Percentiles rank a stretch among this genome's conserved stretches.
These are phyloP conservation scores for Lagodon rhomboides DNA, from an alignment of 2,797 vertebrate species.

Conservation along the genomic window DNA sequence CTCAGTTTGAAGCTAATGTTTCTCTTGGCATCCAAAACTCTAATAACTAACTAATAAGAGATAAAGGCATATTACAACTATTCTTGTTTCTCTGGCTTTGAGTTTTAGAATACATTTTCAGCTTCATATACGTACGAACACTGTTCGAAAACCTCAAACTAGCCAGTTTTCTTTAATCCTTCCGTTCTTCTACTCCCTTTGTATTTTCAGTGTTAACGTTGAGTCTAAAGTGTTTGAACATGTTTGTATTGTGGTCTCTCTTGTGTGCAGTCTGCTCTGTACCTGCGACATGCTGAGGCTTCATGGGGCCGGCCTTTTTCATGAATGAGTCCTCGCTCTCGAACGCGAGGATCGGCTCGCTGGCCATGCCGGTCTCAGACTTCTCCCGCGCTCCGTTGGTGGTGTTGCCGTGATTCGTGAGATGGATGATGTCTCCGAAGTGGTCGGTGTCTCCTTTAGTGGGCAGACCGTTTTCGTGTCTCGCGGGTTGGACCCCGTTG, in stretches of 20 bases:
- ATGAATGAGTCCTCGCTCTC: slow-evolving; percentile 92
- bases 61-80: not conserved
- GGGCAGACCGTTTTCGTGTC: slow-evolving; percentile 92
- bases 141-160: too few relatives aligned
- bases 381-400: slow-evolving; percentile 82
- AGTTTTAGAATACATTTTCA: not conserved
- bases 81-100: not conserved
- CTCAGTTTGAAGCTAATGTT: not conserved
- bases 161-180: not conserved
- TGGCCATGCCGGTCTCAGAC: slow-evolving; percentile 69
- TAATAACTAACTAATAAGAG: not conserved
- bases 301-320: slow-evolving; percentile 92
- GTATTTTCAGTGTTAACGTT: not conserved
- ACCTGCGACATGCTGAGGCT: slow-evolving; percentile 96
- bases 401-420: slow-evolving; percentile 85
- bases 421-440: slow-evolving; percentile 85
- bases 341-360: slow-evolving; percentile 90
- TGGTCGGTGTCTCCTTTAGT: slow-evolving; percentile 81
- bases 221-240: not conserved
- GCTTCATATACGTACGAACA: too few relatives aligned
- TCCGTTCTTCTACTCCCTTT: too few relatives aligned
- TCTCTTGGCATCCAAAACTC: not conserved
- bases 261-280: slow-evolving; percentile 6
- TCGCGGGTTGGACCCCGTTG: slow-evolving; percentile 90
- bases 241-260: not conserved